phyloP scores from a whole-genome alignment of 1,140 invertebrate genomes.

The Liolophura sinensis region DNA sequence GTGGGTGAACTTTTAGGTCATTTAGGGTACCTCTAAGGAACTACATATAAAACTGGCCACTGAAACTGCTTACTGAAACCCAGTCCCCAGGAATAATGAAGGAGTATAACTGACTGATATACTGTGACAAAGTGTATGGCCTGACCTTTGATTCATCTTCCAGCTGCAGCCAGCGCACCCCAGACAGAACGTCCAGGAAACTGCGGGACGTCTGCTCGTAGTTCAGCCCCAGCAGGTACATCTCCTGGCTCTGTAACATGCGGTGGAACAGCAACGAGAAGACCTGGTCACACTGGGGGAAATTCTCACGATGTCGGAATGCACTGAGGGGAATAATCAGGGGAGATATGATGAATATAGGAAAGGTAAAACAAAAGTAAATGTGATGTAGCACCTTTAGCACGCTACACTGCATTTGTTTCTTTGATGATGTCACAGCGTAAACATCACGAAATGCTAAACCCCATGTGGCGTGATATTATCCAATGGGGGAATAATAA shows the following conservation, averaged over 20 bases:
- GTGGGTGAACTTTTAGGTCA: too few species aligned
- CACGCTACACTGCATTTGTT: too few species aligned
- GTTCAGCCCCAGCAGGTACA: not conserved
- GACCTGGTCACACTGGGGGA: constrained; percentile 29
- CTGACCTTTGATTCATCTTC: constrained; percentile 2
- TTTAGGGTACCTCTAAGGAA: too few species aligned
- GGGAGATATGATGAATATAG: not conserved
- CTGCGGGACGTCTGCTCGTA: not conserved
- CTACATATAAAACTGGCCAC: not conserved
- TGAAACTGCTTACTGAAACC: not conserved
- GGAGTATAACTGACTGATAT: not conserved
- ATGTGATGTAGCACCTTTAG: too few species aligned
- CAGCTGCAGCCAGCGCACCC: not conserved
- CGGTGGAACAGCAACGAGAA: constrained; percentile 27
- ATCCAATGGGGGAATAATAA: too few species aligned
- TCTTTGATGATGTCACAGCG: too few species aligned
- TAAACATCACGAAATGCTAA: too few species aligned
- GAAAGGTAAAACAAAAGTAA: too few species aligned
- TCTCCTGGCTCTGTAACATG: constrained; percentile 3
- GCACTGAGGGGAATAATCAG: constrained; percentile 22
- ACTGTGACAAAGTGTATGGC: not conserved
- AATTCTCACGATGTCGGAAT: constrained; percentile 23
- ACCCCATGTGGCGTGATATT: too few species aligned
- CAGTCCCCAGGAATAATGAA: not conserved
- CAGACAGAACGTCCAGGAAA: not conserved